Evolutionary conservation across 2,797 vertebrate genomes (phyloP).

Genomic region (Pseudopleuronectes americanus): DNA sequence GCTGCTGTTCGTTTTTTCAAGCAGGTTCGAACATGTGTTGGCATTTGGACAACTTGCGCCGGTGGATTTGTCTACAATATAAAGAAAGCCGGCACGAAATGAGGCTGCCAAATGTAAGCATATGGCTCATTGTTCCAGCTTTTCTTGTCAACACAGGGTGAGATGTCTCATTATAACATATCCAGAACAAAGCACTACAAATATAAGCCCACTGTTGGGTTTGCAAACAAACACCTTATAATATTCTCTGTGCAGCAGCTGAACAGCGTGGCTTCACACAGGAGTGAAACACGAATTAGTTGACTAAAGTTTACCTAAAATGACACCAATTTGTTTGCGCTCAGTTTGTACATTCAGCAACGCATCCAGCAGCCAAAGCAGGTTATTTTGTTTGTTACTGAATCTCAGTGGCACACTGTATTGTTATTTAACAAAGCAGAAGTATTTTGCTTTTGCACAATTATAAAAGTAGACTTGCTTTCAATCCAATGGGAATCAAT

Average conservation of each 20-base stretch:
- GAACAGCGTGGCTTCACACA: constrained; percentile 1
- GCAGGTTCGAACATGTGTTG: constrained; percentile 36
- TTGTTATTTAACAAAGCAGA: too few relatives aligned
- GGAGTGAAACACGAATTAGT: not conserved
- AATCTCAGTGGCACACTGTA: not conserved
- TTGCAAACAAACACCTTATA: constrained; percentile 10
- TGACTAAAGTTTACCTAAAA: not conserved
- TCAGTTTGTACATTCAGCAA: not conserved
- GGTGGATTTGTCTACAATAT: constrained; percentile 27
- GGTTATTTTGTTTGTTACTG: not conserved
- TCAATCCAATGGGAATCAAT: too few relatives aligned
- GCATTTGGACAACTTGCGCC: constrained; percentile 45
- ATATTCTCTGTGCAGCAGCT: constrained; percentile 4
- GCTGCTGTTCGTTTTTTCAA: constrained; percentile 39
- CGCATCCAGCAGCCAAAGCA: not conserved
- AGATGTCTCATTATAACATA: constrained; percentile 47
- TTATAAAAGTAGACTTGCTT: not conserved
- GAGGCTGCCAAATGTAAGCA: constrained; percentile 50
- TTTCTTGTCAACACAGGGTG: constrained; percentile 38
- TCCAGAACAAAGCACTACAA: constrained; percentile 39
- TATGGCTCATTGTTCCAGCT: constrained; percentile 54
- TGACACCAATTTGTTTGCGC: not conserved
- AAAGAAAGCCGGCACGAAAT: constrained; percentile 16
- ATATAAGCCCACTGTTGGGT: constrained; percentile 11
- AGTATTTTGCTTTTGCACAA: not conserved